These are phyloP conservation scores for Drosophila neotestacea DNA, from an alignment of 2,888 invertebrate species.

Conservation along the genomic window DNA sequence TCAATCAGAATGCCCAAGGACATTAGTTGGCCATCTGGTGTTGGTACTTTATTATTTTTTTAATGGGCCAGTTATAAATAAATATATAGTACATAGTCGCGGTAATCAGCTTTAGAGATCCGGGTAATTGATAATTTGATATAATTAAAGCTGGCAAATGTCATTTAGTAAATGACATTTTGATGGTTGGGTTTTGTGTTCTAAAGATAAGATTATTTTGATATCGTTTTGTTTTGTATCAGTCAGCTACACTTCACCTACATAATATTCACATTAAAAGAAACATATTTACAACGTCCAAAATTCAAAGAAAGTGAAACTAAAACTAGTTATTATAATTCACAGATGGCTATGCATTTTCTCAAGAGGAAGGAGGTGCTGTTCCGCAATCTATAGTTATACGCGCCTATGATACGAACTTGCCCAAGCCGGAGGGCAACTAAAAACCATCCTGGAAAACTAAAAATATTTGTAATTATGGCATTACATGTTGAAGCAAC, in stretches of 20 bases:
- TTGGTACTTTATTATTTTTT: conserved; percentile 31
- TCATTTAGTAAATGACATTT: conserved; percentile 31
- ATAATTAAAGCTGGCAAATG: conserved; percentile 27
- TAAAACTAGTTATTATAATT: conserved; percentile 11
- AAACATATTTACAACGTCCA: background rate
- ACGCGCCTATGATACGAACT: conserved; percentile 97
- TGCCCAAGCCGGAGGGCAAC: conserved; percentile 91
- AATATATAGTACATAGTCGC: conserved; percentile 11
- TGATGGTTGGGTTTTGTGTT: conserved; percentile 7
- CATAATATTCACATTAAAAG: conserved; percentile 8
- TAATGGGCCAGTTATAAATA: conserved; percentile 42
- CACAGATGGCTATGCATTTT: conserved; percentile 98
- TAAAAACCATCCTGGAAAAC: conserved; percentile 46
- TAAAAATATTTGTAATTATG: conserved; percentile 44
- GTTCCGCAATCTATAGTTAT: conserved; percentile 98
- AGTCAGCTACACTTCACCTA: conserved; percentile 30
- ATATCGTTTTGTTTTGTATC: conserved; percentile 5
- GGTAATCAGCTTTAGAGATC: conserved; percentile 35
- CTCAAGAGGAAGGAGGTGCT: conserved; percentile 99
- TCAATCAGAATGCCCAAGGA: conserved; percentile 45
- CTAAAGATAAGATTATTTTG: background rate
- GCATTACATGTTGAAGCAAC: conserved; percentile 24
- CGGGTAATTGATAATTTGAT: conserved; percentile 41
- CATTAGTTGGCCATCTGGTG: conserved; percentile 34
- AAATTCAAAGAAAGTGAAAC: background rate